Conservation (phyloP, 2,797 vertebrate species). For the Delichon dasypus region DNA sequence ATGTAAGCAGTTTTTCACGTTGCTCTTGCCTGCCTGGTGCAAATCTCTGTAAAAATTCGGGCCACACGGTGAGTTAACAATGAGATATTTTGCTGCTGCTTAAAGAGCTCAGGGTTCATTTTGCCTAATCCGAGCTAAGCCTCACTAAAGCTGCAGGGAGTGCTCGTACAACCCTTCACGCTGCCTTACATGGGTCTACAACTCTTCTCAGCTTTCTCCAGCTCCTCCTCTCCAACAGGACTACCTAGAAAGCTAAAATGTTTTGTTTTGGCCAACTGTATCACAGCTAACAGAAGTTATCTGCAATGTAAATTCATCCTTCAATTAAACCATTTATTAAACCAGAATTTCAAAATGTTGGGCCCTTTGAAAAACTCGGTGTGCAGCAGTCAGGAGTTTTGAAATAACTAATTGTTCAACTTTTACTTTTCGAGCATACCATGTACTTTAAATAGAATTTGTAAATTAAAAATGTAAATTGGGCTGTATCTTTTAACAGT, state of each 20-base stretch:
- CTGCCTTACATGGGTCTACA: background rate
- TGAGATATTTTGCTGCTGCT: background rate
- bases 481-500: slow-evolving; percentile 23
- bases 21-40: background rate
- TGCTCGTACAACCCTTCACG: background rate
- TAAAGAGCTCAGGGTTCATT: background rate
- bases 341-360: background rate
- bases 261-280: background rate
- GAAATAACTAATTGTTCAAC: slow-evolving; percentile 14
- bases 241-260: background rate
- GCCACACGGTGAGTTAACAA: background rate
- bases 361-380: background rate
- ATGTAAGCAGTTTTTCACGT: background rate
- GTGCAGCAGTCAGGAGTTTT: background rate
- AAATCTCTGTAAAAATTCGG: background rate
- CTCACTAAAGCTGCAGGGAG: background rate
- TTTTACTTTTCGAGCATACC: slow-evolving; percentile 1
- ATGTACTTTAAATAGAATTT: slow-evolving; percentile 34
- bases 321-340: background rate
- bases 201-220: background rate
- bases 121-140: background rate
- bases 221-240: background rate
- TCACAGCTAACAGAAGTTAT: background rate
- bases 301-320: background rate
- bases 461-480: slow-evolving; percentile 64